These are phyloP conservation scores for Calliphora vicina DNA, from an alignment of 1,140 invertebrate species.

Conservation along the genomic window DNA sequence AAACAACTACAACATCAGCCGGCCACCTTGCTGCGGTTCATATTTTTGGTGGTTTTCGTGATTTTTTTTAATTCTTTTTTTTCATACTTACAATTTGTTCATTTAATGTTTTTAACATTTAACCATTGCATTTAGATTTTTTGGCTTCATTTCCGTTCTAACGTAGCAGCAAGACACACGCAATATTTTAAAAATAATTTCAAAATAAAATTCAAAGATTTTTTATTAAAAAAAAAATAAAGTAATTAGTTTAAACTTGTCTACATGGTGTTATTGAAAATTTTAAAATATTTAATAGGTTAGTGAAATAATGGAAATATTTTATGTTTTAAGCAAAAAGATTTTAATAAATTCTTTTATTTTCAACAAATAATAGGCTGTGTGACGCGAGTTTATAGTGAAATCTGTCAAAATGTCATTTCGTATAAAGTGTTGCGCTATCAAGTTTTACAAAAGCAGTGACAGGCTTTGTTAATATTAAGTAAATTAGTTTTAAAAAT, in stretches of 20 bases:
- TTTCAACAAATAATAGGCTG: constrained; percentile 22
- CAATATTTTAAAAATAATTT: constrained; percentile 37
- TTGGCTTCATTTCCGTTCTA: constrained; percentile 59
- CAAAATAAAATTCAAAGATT: neutral
- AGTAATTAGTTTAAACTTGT: neutral
- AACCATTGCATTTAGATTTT: constrained; percentile 48
- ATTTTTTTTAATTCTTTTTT: neutral
- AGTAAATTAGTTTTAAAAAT: neutral
- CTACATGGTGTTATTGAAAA: constrained; percentile 53
- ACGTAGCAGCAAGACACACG: constrained; percentile 52
- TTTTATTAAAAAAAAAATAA: neutral
- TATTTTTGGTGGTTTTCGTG: neutral
- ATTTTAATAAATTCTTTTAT: neutral
- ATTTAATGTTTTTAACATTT: constrained; percentile 7
- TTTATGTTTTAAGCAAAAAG: too few relatives aligned
- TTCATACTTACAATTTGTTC: neutral
- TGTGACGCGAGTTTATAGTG: constrained; percentile 29
- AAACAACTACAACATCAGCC: neutral
- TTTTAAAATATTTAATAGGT: constrained; percentile 39
- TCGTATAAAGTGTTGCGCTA: constrained; percentile 35
- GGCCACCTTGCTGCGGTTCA: neutral
- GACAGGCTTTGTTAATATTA: neutral
- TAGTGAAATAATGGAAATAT: constrained; percentile 12
- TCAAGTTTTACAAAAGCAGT: constrained; percentile 18
- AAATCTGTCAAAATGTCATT: constrained; percentile 16